Base-by-base conservation (phyloP, 2,888 invertebrate species). In the Seira sanloemensis region DNA sequence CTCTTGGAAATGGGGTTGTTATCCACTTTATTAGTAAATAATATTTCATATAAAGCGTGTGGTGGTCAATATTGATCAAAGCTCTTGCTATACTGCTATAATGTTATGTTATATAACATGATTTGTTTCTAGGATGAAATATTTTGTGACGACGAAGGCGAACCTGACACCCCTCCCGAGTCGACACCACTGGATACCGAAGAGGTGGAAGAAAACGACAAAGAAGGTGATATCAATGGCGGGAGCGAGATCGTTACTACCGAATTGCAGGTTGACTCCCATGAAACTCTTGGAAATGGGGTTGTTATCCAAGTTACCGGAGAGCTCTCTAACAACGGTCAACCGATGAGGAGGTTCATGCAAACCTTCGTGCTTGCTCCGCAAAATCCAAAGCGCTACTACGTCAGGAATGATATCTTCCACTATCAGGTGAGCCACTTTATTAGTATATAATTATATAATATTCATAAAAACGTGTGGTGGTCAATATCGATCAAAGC, bases 381-480 rank as follows among this genome's bases (percentile, higher is more conserved):
- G 85, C 98, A 98, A 92, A 96, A 97, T 81, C 97, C 98, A 84
- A 98, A 97, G 93, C 97, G 98, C 93, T 99, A 98, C 93, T 99
- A 98, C 91, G 98, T 99, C 86, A 97, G 98, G 92, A 99, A 99
- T 92, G 98, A 99, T 92, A 98, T 99, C 92, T 99, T 99, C 92
- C 96, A 98, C 88, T 99, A 98, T 92, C 98, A 98, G 94, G 97
- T 94, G 87, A 85, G 78, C 73, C 46, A 9, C 7, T 5, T 37
- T 37, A 37, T n/a, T n/a, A n/a, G n/a, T 37, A 37, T 9, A 37
- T 37, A 37, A 37, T 37, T n/a, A n/a, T n/a, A n/a, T n/a, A n/a
- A n/a, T n/a, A n/a, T n/a, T n/a, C n/a, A n/a, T n/a, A n/a, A n/a
- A n/a, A n/a, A n/a, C n/a, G n/a, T n/a, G n/a, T n/a, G n/a, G n/a